Evolutionary conservation across 2,113 vertebrate species (phyloP).

Genomic region (Triplophysa dalaica): DNA sequence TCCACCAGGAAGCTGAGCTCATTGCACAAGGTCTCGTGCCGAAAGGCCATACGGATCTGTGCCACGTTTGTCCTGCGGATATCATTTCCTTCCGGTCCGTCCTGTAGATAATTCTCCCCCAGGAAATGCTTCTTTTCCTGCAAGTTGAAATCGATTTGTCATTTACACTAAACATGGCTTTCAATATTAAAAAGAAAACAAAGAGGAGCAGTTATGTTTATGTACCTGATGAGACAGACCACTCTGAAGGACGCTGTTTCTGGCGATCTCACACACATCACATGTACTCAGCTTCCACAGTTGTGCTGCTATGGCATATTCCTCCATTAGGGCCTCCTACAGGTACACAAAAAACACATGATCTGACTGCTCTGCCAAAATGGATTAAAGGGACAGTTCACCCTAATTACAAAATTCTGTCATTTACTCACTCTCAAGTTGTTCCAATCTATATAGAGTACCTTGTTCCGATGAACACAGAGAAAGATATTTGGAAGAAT

Average conservation of each 20-base stretch:
- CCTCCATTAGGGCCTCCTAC: constrained; percentile 89
- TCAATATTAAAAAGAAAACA: background rate
- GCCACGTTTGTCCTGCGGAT: constrained; percentile 94
- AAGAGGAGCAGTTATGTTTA: background rate
- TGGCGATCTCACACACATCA: constrained; percentile 93
- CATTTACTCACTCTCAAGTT: no score
- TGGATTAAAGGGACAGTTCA: no score
- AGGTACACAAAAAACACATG: constrained; percentile 6
- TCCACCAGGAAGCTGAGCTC: constrained; percentile 94
- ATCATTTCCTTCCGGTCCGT: constrained; percentile 92
- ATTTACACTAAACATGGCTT: background rate
- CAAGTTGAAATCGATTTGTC: background rate
- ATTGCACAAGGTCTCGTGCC: constrained; percentile 90
- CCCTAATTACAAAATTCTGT: no score
- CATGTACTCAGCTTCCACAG: constrained; percentile 98
- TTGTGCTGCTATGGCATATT: constrained; percentile 97
- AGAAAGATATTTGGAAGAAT: no score
- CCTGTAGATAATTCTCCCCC: constrained; percentile 87
- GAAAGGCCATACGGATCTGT: constrained; percentile 94
- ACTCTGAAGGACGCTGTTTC: constrained; percentile 95
- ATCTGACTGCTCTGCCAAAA: background rate
- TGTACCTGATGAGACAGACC: constrained; percentile 90
- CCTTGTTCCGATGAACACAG: no score
- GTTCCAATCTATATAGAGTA: no score
- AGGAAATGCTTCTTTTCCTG: constrained; percentile 96